Conservation (phyloP, 2,888 invertebrate species). For the Himalopsyche japonica region DNA sequence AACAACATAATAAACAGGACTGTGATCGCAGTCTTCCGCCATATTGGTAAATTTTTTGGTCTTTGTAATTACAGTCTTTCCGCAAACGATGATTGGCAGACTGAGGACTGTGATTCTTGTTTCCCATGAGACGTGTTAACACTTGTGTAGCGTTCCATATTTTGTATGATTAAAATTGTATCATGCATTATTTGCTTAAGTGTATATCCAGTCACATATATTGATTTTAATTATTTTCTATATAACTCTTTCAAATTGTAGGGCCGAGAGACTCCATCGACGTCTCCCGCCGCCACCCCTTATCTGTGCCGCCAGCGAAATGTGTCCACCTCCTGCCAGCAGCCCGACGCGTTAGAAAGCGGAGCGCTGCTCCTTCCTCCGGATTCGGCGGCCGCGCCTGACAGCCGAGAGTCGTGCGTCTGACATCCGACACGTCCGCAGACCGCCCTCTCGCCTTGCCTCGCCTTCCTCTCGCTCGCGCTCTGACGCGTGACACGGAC, state of each 20-base stretch:
- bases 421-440: conserved; percentile 27
- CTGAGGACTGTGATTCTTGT: too few species aligned
- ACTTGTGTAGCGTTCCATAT: too few species aligned
- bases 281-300: conserved; percentile 79
- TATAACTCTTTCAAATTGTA: conserved; percentile 41
- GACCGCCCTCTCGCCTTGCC: neutral
- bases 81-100: too few species aligned
- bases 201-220: neutral
- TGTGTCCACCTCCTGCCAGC: conserved; percentile 44
- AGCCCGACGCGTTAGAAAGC: conserved; percentile 39
- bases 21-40: too few species aligned
- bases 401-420: conserved; percentile 37
- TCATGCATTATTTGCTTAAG: neutral
- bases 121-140: too few species aligned
- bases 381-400: conserved; percentile 1
- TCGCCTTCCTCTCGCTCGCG: neutral
- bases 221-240: neutral
- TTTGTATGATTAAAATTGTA: too few species aligned
- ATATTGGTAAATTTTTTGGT: too few species aligned
- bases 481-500: neutral
- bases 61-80: too few species aligned
- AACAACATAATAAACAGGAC: too few species aligned
- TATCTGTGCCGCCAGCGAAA: conserved; percentile 81
- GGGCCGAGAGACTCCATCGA: conserved; percentile 59
- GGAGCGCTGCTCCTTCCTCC: conserved; percentile 32